Conservation (phyloP, 2,888 invertebrate species). For the Oasisia sp. region DNA sequence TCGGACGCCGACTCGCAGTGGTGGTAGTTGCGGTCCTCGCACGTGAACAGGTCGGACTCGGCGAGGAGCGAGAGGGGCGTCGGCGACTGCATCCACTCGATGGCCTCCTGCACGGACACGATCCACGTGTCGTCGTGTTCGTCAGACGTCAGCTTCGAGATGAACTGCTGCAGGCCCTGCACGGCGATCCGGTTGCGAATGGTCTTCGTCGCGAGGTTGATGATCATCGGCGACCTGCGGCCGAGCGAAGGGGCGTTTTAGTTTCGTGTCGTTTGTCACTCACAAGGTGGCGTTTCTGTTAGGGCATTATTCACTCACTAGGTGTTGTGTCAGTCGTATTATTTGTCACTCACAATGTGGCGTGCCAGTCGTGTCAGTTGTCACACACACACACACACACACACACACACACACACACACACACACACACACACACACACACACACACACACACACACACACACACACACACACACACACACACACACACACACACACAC, state of each 20-base stretch:
- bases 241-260: not conserved
- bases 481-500: too few relatives aligned
- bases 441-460: too few relatives aligned
- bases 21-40: constrained; percentile 14
- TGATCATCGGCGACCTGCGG: constrained; percentile 25
- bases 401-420: too few relatives aligned
- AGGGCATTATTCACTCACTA: too few relatives aligned
- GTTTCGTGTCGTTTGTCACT: too few relatives aligned
- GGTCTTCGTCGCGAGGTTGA: constrained; percentile 25
- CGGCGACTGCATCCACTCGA: constrained; percentile 22
- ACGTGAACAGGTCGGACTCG: constrained; percentile 17
- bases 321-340: too few relatives aligned
- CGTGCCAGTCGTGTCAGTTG: too few relatives aligned
- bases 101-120: constrained; percentile 20
- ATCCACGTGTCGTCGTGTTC: constrained; percentile 21
- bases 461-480: too few relatives aligned
- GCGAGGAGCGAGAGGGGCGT: constrained; percentile 18
- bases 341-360: too few relatives aligned
- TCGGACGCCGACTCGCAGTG: not conserved
- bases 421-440: too few relatives aligned
- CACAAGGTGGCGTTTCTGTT: too few relatives aligned
- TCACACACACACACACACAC: too few relatives aligned
- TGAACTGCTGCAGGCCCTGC: constrained; percentile 20
- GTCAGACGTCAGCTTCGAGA: constrained; percentile 19
- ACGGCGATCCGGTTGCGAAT: constrained; percentile 22